phyloP scores from a whole-genome alignment of 2,888 invertebrate genomes.

The Hydropsyche betteni region DNA sequence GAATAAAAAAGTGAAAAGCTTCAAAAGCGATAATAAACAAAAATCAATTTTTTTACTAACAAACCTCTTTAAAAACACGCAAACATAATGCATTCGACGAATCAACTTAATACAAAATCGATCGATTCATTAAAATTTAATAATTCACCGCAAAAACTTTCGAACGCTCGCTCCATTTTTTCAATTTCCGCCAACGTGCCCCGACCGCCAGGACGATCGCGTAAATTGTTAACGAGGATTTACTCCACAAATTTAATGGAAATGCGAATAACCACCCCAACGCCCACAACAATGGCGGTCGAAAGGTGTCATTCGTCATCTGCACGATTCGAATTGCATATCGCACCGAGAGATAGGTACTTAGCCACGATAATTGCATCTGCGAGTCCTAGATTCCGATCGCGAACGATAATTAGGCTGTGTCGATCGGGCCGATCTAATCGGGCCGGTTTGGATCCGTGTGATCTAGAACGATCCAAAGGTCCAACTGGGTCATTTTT shows the following conservation, averaged over 20 bases:
- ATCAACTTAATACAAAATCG: not conserved
- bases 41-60: too few species aligned
- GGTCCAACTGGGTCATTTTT: not conserved
- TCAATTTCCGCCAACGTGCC: constrained; percentile 44
- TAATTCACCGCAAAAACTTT: constrained; percentile 19
- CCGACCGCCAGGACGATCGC: constrained; percentile 42
- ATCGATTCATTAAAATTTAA: not conserved
- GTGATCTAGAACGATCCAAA: not conserved
- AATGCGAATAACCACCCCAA: constrained; percentile 45
- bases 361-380: not conserved
- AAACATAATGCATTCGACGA: too few species aligned
- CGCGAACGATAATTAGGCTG: constrained; percentile 15
- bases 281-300: not conserved
- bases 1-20: too few species aligned
- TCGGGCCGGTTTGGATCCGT: constrained; percentile 12
- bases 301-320: not conserved
- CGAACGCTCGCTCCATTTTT: constrained; percentile 41
- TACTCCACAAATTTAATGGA: constrained; percentile 50
- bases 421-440: too few species aligned
- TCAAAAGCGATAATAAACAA: too few species aligned
- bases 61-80: too few species aligned
- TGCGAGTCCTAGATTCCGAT: constrained; percentile 32
- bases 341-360: not conserved
- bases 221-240: constrained; percentile 49
- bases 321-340: not conserved